A percentile compares a stretch with the other conserved stretches of the same genome.
Evolutionary conservation across 2,888 invertebrate species (phyloP).

Genomic region (Phyllotreta striolata): DNA sequence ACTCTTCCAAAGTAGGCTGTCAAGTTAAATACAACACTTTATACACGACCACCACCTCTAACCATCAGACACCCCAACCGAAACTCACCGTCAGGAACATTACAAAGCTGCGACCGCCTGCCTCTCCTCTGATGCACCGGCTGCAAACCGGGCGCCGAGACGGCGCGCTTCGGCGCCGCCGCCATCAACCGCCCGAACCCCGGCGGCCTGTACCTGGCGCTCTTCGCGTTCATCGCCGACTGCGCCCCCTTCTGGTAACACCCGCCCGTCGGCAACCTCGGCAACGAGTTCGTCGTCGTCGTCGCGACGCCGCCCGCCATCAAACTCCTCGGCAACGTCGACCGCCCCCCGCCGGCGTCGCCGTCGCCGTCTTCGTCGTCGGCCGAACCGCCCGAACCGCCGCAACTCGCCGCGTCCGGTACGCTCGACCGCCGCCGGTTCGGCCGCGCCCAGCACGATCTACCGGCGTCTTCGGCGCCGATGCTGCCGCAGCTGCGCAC

Average conservation of each 20-base stretch:
- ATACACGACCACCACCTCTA: conserved; percentile 30
- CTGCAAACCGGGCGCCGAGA: conserved; percentile 79
- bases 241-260: conserved; percentile 67
- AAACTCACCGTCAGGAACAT: conserved; percentile 68
- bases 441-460: conserved; percentile 59
- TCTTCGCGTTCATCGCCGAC: conserved; percentile 84
- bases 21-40: conserved; percentile 29
- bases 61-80: conserved; percentile 9
- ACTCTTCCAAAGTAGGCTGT: too few species aligned
- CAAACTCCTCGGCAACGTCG: conserved; percentile 71
- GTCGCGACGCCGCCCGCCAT: conserved; percentile 60
- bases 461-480: conserved; percentile 69
- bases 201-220: conserved; percentile 86
- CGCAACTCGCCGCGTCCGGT: conserved; percentile 63
- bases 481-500: conserved; percentile 86
- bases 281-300: conserved; percentile 78
- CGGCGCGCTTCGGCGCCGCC: conserved; percentile 73
- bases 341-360: conserved; percentile 61
- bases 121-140: conserved; percentile 69
- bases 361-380: conserved; percentile 65
- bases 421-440: conserved; percentile 65
- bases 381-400: conserved; percentile 62
- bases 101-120: conserved; percentile 56
- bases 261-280: conserved; percentile 71
- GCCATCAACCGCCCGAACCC: conserved; percentile 72